Evolutionary conservation across 2,888 invertebrate genomes (phyloP), one percentile per base, ranked within the genome.

Genomic region (Aethes cnicana): DNA sequence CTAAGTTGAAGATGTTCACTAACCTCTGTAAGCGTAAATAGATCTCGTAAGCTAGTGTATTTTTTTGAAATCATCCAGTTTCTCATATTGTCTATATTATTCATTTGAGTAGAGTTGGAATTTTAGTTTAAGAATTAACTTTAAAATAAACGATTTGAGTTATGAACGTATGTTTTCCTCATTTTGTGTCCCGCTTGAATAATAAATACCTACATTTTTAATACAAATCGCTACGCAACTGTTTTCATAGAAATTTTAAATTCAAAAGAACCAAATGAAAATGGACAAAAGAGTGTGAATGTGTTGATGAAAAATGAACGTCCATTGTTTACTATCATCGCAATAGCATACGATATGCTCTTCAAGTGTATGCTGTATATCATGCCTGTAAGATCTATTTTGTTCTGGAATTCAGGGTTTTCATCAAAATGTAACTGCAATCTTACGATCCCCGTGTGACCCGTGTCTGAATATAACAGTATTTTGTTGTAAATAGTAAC

Each of bases 281-380:
- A 41, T 20, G 11, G n/a, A 39, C 46, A 41, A 53, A 33, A 26
- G 33, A 36, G 41, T 30, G 41, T 30, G 28, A 39, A 20, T 18
- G 39, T 53, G 55, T 49, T 59, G 58, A 61, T 60, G 63, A 62
- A 58, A 59, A 62, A 59, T 47, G 49, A 37, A 49, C 42, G 8
- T 9, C 57, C 41, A 57, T 63, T 62, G 62, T 64, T 59, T 26
- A 32, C 32, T 8, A 21, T 23, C 35, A 28, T 42, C 35, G 35
- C 21, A 50, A 50, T 36, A 23, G 43, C 17, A 43, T 21, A 21
- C 28, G 3, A 14, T 5, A 35, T 18, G 33, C n/a, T 32, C 2
- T 20, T 0, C 26, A n/a, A 30, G 21, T 28, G 2, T 23, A 7
- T 3, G 36, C 21, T 30, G 4, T 35, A 35, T 36, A n/a, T 8